Base-by-base conservation (phyloP, 2,797 vertebrate genomes). In the Lophotriccus pileatus region DNA sequence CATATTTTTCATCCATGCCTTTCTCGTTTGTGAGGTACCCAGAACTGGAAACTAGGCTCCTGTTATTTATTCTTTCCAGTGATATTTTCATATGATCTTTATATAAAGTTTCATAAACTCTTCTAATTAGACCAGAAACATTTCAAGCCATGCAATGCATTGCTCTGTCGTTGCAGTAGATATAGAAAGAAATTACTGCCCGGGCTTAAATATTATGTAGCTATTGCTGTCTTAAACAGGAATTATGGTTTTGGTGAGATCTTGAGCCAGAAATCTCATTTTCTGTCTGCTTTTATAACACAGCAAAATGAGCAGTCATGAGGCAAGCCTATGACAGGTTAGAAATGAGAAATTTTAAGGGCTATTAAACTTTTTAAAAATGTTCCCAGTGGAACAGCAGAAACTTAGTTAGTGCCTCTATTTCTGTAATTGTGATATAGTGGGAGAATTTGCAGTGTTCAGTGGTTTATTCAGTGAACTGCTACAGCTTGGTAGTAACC, bases 281-380 rank as follows among this genome's bases (percentile, higher is more conserved):
- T 90, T 81, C 70, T 89, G 14, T 70, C 66, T 86, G 55, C 60
- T 93, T 84, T 95, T 87, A 87, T 87, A 94, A 74, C 74, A 87
- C 66, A 88, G 52, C 32, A 85, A 93, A 92, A 96, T 62, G 93
- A 95, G 77, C 84, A 91, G 66, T 62, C 74, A 81, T 37, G 82
- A 96, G 81, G 87, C 86, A 93, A 94, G 79, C 46, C 75, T 46
- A 56, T 93, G 88, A 77, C 80, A 95, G 49, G 72, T 93, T 95
- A 90, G 83, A 95, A 97, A 97, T 77, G 72, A 96, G 90, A 96
- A 87, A 94, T 92, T 90, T 95, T 95, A 94, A 94, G 84, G 88
- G 28, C 77, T 97, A 84, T 94, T 96, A 90, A 95, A 76, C 72
- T 73, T 94, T 87, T 93, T 94, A 44, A 66, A 91, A 96, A 93